Conservation (phyloP, 2,797 vertebrate species). For the Enoplosus armatus region DNA sequence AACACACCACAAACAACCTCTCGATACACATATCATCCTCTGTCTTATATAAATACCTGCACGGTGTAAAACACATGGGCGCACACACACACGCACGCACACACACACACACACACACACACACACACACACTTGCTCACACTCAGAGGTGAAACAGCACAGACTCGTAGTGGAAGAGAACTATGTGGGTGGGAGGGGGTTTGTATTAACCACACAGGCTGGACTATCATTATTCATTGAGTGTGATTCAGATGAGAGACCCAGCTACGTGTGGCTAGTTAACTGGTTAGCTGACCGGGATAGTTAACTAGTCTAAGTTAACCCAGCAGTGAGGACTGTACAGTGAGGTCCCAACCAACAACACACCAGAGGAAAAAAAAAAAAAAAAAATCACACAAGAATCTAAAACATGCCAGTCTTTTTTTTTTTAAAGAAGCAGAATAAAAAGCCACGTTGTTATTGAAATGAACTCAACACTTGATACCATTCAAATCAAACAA, state of each 20-base stretch:
- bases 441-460: slow-evolving; percentile 76
- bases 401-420: slow-evolving; percentile 81
- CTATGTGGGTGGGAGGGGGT: slow-evolving; percentile 66
- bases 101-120: slow-evolving; percentile 32
- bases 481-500: slow-evolving; percentile 81
- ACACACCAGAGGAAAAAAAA: slow-evolving; percentile 50
- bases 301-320: slow-evolving; percentile 49
- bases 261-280: slow-evolving; percentile 58
- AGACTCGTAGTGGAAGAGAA: slow-evolving; percentile 76
- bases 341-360: slow-evolving; percentile 74
- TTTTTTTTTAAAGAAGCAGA: slow-evolving; percentile 75
- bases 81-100: slow-evolving; percentile 42
- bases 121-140: slow-evolving; percentile 44
- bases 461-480: slow-evolving; percentile 80
- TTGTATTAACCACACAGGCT: slow-evolving; percentile 69
- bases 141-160: slow-evolving; percentile 72
- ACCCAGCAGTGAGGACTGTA: slow-evolving; percentile 71
- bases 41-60: slow-evolving; percentile 81
- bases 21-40: slow-evolving; percentile 67
- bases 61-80: slow-evolving; percentile 70
- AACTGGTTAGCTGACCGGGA: slow-evolving; percentile 31
- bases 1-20: slow-evolving; percentile 60
- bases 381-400: slow-evolving; percentile 64
- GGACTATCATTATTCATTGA: slow-evolving; percentile 75
- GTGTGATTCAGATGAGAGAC: slow-evolving; percentile 65